Evolutionary conservation across 2,113 vertebrate species (phyloP).

Genomic region (Notiomystis cincta): DNA sequence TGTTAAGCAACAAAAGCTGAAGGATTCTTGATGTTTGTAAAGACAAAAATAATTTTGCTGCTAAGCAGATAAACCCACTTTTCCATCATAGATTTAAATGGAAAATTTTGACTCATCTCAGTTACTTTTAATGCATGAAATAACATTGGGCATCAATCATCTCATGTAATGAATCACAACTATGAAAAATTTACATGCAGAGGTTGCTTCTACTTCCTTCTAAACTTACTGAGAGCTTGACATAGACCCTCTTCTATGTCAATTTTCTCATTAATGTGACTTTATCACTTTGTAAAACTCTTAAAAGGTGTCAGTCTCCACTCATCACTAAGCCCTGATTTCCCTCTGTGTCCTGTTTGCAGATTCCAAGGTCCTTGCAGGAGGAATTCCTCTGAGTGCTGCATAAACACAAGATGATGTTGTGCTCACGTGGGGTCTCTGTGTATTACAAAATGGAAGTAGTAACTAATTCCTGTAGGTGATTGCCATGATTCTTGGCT

Average conservation of each 20-base stretch:
- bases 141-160: not conserved
- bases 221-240: not conserved
- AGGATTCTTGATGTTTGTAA: not conserved
- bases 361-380: not conserved
- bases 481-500: not conserved
- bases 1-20: not conserved
- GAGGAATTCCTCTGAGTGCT: not conserved
- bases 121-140: not conserved
- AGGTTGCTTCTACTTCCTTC: not conserved
- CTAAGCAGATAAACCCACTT: not conserved
- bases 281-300: not conserved
- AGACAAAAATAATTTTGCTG: not conserved
- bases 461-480: not conserved
- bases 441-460: not conserved
- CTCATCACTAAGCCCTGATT: not conserved
- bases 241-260: not conserved
- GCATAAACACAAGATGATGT: not conserved
- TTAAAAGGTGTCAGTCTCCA: rapidly evolving
- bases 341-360: not conserved
- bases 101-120: not conserved
- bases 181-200: not conserved
- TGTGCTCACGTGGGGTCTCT: not conserved
- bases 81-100: not conserved
- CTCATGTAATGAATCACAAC: not conserved
- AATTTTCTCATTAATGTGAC: not conserved